Conservation (phyloP, 2,888 invertebrate species). For the Clunio marinus region DNA sequence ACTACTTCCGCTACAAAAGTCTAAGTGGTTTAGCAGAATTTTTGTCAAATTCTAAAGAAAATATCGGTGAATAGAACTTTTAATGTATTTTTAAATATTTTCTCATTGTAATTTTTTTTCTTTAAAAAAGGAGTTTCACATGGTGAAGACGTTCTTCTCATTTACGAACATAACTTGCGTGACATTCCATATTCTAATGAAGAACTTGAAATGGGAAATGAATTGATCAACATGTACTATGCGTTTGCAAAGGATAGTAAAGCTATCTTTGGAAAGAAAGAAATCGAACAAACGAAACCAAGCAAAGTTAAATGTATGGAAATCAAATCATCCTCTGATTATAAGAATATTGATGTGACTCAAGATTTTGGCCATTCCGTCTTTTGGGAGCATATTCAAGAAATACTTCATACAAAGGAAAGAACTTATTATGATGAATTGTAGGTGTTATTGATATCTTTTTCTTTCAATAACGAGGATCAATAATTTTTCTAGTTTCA, state of each 20-base stretch:
- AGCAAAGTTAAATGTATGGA: not conserved
- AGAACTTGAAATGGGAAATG: conserved; percentile 55
- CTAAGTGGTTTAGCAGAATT: conserved; percentile 57
- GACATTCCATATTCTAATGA: conserved; percentile 47
- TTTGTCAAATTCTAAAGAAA: conserved; percentile 53
- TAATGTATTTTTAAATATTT: not conserved
- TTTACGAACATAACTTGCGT: conserved; percentile 52
- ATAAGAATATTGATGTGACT: not conserved
- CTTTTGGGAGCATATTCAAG: conserved; percentile 15
- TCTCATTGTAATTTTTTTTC: conserved; percentile 39
- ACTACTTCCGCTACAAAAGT: conserved; percentile 61
- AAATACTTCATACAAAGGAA: not conserved
- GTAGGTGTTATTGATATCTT: too few species aligned
- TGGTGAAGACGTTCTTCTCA: conserved; percentile 58
- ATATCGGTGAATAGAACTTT: conserved; percentile 49
- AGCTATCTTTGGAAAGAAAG: not conserved
- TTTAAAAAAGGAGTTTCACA: conserved; percentile 68
- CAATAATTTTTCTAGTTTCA: too few species aligned
- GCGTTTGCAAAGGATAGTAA: conserved; percentile 51
- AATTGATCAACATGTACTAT: conserved; percentile 55
- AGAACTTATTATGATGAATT: conserved; percentile 17
- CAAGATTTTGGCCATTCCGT: conserved; percentile 11
- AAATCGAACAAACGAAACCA: not conserved
- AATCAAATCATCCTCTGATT: not conserved
- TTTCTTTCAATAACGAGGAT: too few species aligned